These are phyloP conservation scores for Goniozus legneri DNA, from an alignment of 1,140 invertebrate species.

Conservation along the genomic window DNA sequence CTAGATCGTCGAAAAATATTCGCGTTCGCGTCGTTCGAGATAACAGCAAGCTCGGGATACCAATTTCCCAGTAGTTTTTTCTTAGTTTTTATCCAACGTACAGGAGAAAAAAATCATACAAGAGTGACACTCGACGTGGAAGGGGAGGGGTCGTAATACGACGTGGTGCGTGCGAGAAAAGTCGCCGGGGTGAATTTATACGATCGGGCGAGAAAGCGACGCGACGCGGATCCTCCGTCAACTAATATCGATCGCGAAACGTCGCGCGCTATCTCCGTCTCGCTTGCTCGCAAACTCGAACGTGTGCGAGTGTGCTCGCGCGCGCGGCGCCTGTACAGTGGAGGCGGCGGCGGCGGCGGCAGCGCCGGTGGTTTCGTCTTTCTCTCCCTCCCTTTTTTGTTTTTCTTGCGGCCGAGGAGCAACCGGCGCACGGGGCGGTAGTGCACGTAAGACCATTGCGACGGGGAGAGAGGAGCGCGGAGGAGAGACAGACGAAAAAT, in stretches of 20 bases:
- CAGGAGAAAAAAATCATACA: background rate
- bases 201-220: conserved; percentile 26
- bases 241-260: conserved; percentile 49
- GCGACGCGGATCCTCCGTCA: conserved; percentile 31
- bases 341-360: conserved; percentile 8
- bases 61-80: too few species aligned
- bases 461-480: background rate
- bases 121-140: background rate
- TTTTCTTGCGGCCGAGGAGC: conserved; percentile 10
- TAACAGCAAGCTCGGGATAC: too few species aligned
- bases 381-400: conserved; percentile 15
- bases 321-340: conserved; percentile 8
- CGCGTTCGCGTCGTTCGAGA: too few species aligned
- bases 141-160: too few species aligned
- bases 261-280: too few species aligned
- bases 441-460: conserved; percentile 19
- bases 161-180: too few species aligned
- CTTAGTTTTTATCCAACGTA: too few species aligned
- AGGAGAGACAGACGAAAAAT: conserved; percentile 6
- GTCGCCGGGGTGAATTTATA: background rate
- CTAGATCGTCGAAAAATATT: too few species aligned
- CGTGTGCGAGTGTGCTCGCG: conserved; percentile 13
- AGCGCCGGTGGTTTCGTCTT: conserved; percentile 13
- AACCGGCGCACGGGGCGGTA: conserved; percentile 10
- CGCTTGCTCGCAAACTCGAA: too few species aligned